phyloP scores from a whole-genome alignment of 2,888 invertebrate species.

The Agrochola macilenta region DNA sequence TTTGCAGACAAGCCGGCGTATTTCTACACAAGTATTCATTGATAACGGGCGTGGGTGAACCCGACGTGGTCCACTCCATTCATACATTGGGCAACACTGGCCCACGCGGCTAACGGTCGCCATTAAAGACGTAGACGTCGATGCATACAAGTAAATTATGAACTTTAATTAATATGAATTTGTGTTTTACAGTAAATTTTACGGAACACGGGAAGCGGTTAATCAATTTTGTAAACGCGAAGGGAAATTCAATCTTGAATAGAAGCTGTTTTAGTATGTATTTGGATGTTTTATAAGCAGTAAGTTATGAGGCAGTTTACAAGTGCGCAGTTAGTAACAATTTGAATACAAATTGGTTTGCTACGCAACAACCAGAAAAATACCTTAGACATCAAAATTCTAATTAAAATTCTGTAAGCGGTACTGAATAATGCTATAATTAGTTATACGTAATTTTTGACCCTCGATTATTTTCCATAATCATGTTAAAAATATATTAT shows the following conservation, averaged over 20 bases:
- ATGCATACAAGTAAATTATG: constrained; percentile 80
- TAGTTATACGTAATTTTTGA: constrained; percentile 15
- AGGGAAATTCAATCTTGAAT: constrained; percentile 54
- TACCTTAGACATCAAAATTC: constrained; percentile 26
- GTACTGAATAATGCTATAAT: constrained; percentile 14
- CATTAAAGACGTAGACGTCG: constrained; percentile 74
- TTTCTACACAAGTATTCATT: constrained; percentile 86
- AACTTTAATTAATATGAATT: constrained; percentile 85
- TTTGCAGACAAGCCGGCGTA: constrained; percentile 83
- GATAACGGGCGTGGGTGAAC: constrained; percentile 85
- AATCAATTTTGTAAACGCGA: constrained; percentile 67
- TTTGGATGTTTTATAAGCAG: constrained; percentile 54
- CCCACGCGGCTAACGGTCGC: constrained; percentile 86
- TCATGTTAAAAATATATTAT: neutral
- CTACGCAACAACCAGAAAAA: constrained; percentile 59
- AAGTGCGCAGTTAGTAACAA: constrained; percentile 47
- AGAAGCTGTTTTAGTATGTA: constrained; percentile 44
- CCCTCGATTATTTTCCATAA: neutral
- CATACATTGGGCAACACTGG: constrained; percentile 86
- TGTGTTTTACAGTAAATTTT: constrained; percentile 79
- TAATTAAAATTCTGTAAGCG: constrained; percentile 43
- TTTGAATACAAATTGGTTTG: constrained; percentile 63
- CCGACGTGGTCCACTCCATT: constrained; percentile 83
- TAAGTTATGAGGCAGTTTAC: constrained; percentile 59
- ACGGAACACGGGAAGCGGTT: constrained; percentile 77